phyloP scores from a whole-genome alignment of 2,113 vertebrate genomes.

The Lasiurus cinereus region DNA sequence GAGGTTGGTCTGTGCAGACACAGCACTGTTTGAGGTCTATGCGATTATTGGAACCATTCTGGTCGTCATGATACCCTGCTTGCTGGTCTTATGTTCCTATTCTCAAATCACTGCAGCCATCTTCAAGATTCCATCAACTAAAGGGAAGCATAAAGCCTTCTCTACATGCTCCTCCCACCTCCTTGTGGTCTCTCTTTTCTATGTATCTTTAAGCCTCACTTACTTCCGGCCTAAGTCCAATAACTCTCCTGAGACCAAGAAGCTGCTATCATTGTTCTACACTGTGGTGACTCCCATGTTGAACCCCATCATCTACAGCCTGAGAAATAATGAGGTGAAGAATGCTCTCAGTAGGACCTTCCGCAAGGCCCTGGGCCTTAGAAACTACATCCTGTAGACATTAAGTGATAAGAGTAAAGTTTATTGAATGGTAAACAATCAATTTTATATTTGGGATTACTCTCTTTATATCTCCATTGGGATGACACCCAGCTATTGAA shows the following conservation, averaged over 20 bases:
- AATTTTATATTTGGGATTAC: neutral
- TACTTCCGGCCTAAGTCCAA: slow-evolving; percentile 80
- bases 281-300: slow-evolving; percentile 80
- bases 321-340: slow-evolving; percentile 79
- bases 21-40: slow-evolving; percentile 76
- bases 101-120: slow-evolving; percentile 67
- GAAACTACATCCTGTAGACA: neutral
- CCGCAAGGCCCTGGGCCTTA: neutral
- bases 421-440: neutral
- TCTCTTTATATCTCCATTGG: neutral
- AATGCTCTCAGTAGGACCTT: slow-evolving; percentile 53
- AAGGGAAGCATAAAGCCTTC: slow-evolving; percentile 79
- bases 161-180: slow-evolving; percentile 84
- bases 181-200: slow-evolving; percentile 82
- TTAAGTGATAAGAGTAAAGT: neutral
- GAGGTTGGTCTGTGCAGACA: slow-evolving; percentile 77
- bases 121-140: slow-evolving; percentile 76
- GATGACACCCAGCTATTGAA: neutral
- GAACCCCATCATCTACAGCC: slow-evolving; percentile 82
- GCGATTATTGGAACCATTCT: slow-evolving; percentile 75
- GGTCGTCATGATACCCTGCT: slow-evolving; percentile 73
- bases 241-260: slow-evolving; percentile 78
- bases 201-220: slow-evolving; percentile 76
- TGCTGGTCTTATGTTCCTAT: slow-evolving; percentile 78
- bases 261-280: slow-evolving; percentile 79